A percentile compares a stretch with the other conserved stretches of the same genome.
These are phyloP conservation scores for Herpailurus yagouaroundi DNA, from an alignment of 2,113 vertebrate species.

Conservation along the genomic window DNA sequence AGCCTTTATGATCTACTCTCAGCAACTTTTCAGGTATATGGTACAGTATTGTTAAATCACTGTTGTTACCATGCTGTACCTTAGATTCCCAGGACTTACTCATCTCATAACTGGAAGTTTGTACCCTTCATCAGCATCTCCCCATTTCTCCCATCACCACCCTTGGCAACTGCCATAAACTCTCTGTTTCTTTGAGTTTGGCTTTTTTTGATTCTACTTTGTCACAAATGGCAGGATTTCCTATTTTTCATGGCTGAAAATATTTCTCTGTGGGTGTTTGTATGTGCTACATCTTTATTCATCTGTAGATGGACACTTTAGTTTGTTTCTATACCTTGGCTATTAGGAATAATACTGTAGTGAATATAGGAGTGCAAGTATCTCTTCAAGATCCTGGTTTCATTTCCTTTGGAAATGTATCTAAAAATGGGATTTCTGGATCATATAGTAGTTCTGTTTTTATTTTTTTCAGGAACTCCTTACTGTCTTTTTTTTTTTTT, in stretches of 20 bases:
- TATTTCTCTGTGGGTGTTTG: background rate
- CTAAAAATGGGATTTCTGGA: background rate
- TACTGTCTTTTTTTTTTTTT: too few species aligned
- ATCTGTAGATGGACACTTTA: background rate
- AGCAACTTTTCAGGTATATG: background rate
- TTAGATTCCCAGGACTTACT: background rate
- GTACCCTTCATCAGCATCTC: background rate
- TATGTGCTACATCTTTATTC: background rate
- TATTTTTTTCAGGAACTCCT: background rate
- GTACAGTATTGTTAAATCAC: background rate
- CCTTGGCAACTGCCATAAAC: background rate
- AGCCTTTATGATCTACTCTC: background rate
- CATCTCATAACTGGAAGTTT: background rate
- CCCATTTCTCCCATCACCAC: background rate
- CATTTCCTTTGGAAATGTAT: background rate
- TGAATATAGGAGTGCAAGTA: background rate
- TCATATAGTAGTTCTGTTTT: background rate
- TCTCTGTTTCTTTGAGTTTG: background rate
- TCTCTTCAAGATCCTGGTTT: background rate
- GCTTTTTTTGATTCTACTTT: background rate
- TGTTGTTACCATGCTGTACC: background rate
- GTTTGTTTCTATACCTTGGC: too few species aligned
- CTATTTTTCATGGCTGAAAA: background rate
- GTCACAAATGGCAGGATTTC: background rate
- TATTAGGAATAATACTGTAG: background rate